These are phyloP conservation scores for Cephalopholis sonnerati DNA, from an alignment of 2,113 vertebrate species.

Conservation along the genomic window DNA sequence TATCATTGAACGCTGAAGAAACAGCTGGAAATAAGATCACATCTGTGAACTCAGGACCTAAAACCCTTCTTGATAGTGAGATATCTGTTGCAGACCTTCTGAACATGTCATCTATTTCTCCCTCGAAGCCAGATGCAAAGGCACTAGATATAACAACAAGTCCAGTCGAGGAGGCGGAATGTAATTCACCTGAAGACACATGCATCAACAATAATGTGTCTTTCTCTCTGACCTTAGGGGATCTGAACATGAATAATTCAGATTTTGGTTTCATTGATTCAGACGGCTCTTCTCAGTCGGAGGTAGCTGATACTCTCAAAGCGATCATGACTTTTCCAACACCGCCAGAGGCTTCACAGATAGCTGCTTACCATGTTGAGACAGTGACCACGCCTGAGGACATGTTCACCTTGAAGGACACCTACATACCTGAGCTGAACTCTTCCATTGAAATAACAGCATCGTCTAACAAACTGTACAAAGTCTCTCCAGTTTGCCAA, in stretches of 20 bases:
- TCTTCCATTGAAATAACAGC: slow-evolving; percentile 61
- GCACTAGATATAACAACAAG: slow-evolving; percentile 16
- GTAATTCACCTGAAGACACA: slow-evolving; percentile 1
- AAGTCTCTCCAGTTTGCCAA: slow-evolving; percentile 61
- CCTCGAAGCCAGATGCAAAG: slow-evolving; percentile 22
- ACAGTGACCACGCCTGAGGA: slow-evolving; percentile 28
- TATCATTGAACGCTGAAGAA: slow-evolving; percentile 38
- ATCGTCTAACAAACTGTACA: slow-evolving; percentile 51
- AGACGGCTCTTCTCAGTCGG: slow-evolving; percentile 78
- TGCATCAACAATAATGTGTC: slow-evolving; percentile 69
- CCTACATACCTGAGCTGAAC: slow-evolving; percentile 67
- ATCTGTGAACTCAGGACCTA: slow-evolving; percentile 32
- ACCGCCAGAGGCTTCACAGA: slow-evolving; percentile 16
- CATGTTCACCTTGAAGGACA: slow-evolving; percentile 69
- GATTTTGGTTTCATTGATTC: slow-evolving; percentile 85
- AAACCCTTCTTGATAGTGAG: slow-evolving; percentile 51
- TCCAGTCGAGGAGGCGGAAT: slow-evolving; percentile 31
- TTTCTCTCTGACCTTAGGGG: slow-evolving; percentile 60
- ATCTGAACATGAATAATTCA: slow-evolving; percentile 79
- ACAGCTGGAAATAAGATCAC: slow-evolving; percentile 12
- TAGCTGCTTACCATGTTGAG: slow-evolving; percentile 6
- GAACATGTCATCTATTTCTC: slow-evolving; percentile 12
- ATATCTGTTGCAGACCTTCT: slow-evolving; percentile 49
- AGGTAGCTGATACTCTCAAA: slow-evolving; percentile 57
- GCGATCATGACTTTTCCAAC: slow-evolving; percentile 20